Evolutionary conservation across 2,888 invertebrate species (phyloP).

Genomic region (Lymantria monacha): DNA sequence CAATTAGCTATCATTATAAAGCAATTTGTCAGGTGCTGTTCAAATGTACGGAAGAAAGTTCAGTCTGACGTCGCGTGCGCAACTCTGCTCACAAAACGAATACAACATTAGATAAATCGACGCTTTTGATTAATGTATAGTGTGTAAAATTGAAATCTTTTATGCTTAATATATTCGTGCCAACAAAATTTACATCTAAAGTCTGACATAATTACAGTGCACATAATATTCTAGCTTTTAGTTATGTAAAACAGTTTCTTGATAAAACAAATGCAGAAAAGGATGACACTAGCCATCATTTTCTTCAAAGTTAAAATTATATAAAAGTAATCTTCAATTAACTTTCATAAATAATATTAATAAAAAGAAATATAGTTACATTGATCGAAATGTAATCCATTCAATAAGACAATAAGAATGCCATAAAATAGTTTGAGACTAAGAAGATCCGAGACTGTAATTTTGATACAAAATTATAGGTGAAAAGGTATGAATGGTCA

Average conservation of each 20-base stretch:
- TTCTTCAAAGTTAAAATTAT: neutral
- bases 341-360: neutral
- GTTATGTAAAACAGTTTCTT: too few species aligned
- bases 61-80: conserved; percentile 48
- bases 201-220: neutral
- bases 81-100: conserved; percentile 40
- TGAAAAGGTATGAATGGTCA: conserved; percentile 57
- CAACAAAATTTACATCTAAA: neutral
- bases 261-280: too few species aligned
- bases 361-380: conserved; percentile 2
- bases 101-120: conserved; percentile 35
- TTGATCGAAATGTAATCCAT: conserved; percentile 9
- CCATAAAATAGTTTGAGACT: conserved; percentile 24
- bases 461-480: conserved; percentile 57
- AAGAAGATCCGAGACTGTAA: conserved; percentile 46
- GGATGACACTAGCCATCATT: too few species aligned
- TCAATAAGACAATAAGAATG: conserved; percentile 13
- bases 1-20: conserved; percentile 66
- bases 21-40: conserved; percentile 58
- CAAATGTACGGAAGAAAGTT: conserved; percentile 51
- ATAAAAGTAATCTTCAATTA: neutral
- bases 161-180: conserved; percentile 12
- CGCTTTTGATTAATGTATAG: conserved; percentile 56
- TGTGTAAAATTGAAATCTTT: conserved; percentile 60
- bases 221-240: neutral